phyloP scores from a whole-genome alignment of 1,140 invertebrate species.

The Dysdera silvatica region DNA sequence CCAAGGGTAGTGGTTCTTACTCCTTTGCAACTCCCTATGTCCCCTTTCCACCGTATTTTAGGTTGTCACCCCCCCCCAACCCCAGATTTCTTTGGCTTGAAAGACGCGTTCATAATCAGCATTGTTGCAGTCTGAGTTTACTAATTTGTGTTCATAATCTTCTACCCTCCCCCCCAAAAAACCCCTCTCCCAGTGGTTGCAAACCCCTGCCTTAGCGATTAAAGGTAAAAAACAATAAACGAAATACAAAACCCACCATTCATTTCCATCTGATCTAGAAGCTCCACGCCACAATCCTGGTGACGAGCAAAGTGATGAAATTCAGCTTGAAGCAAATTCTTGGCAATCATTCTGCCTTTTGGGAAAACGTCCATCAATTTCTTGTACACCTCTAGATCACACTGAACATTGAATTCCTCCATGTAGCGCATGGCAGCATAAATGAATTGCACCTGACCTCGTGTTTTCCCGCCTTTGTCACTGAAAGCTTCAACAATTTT shows the following conservation, averaged over 20 bases:
- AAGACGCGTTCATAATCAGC: too few relatives aligned
- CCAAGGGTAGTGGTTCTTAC: too few relatives aligned
- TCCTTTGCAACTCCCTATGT: too few relatives aligned
- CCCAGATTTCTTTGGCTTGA: too few relatives aligned
- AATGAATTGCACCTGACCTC: conserved; percentile 89
- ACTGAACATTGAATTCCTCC: conserved; percentile 80
- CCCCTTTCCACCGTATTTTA: too few relatives aligned
- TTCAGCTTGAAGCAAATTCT: conserved; percentile 70
- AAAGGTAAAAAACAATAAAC: background rate
- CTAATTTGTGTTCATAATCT: too few relatives aligned
- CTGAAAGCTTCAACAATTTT: conserved; percentile 62
- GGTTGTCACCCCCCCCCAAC: too few relatives aligned
- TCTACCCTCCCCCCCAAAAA: too few relatives aligned
- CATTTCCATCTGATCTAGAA: conserved; percentile 83
- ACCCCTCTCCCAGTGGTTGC: background rate
- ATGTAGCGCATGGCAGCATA: conserved; percentile 76
- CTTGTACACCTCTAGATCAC: conserved; percentile 88
- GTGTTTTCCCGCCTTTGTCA: conserved; percentile 51
- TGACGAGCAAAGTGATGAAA: conserved; percentile 91
- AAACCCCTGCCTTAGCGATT: background rate
- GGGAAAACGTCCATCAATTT: conserved; percentile 81
- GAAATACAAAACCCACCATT: conserved; percentile 47
- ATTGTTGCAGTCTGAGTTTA: too few relatives aligned
- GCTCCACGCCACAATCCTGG: conserved; percentile 71
- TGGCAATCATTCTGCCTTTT: conserved; percentile 77